Evolutionary conservation across 2,888 invertebrate genomes (phyloP).

Genomic region (Ochlodes sylvanus): DNA sequence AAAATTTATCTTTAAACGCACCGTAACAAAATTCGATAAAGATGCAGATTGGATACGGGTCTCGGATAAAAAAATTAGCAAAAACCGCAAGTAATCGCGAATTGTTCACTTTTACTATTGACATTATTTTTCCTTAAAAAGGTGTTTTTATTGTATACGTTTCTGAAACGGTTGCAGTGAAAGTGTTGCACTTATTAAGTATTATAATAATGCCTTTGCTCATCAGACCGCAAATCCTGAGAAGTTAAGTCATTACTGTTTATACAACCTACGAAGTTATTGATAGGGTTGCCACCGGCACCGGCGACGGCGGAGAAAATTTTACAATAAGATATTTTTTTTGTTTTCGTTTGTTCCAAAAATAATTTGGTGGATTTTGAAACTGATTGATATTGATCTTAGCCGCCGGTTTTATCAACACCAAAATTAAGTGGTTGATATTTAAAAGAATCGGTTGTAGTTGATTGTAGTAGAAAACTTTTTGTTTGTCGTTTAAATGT

Average conservation of each 20-base stretch:
- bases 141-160: slow-evolving; percentile 21
- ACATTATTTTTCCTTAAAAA: slow-evolving; percentile 10
- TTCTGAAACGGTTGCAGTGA: slow-evolving; percentile 24
- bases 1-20: not conserved
- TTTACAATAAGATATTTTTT: too few relatives aligned
- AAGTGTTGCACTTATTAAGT: slow-evolving; percentile 18
- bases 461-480: too few relatives aligned
- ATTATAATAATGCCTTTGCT: slow-evolving; percentile 20
- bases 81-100: slow-evolving; percentile 12
- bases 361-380: too few relatives aligned
- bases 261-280: not conserved
- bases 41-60: slow-evolving; percentile 16
- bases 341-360: too few relatives aligned
- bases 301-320: not conserved
- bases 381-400: too few relatives aligned
- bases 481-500: too few relatives aligned
- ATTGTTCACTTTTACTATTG: slow-evolving; percentile 29
- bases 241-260: not conserved
- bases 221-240: slow-evolving; percentile 8
- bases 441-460: too few relatives aligned
- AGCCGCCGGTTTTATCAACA: too few relatives aligned
- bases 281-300: not conserved
- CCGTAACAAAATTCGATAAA: slow-evolving; percentile 2
- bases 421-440: too few relatives aligned
- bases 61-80: not conserved